Evolutionary conservation across 2,888 invertebrate genomes (phyloP).

Genomic region (Panopea generosa): DNA sequence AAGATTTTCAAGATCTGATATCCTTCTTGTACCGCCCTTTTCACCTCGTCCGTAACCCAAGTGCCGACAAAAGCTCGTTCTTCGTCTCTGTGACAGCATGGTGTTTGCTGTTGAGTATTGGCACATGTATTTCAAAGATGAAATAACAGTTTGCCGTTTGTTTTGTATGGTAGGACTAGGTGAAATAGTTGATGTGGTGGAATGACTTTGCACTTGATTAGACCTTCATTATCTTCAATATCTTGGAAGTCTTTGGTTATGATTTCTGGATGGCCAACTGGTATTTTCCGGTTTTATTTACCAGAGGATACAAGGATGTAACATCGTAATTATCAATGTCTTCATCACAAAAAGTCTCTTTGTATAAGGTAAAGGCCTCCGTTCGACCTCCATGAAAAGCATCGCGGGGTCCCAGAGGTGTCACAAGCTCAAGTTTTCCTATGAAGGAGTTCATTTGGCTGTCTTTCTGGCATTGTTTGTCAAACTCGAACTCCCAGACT

Average conservation of each 20-base stretch:
- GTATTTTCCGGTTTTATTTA: slow-evolving; percentile 67
- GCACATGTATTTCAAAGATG: slow-evolving; percentile 75
- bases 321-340: no score
- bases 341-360: no score
- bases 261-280: slow-evolving; percentile 68
- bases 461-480: no score
- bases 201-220: slow-evolving; percentile 70
- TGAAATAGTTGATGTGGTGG: slow-evolving; percentile 73
- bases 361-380: no score
- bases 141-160: slow-evolving; percentile 60
- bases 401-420: no score
- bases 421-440: no score
- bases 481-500: no score
- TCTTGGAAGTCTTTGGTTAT: slow-evolving; percentile 57
- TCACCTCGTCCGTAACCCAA: slow-evolving; percentile 50
- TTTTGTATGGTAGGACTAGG: slow-evolving; percentile 76
- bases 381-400: no score
- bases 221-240: slow-evolving; percentile 67
- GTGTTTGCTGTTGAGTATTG: slow-evolving; percentile 32
- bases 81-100: slow-evolving; percentile 29
- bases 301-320: slow-evolving; percentile 71
- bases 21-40: slow-evolving; percentile 30
- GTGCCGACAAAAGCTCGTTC: slow-evolving; percentile 45
- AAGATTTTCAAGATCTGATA: slow-evolving; percentile 37
- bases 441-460: no score